Percentiles rank a stretch among this genome's conserved stretches.
Evolutionary conservation across 2,797 vertebrate genomes (phyloP).

Genomic region (Protosalanx chinensis): DNA sequence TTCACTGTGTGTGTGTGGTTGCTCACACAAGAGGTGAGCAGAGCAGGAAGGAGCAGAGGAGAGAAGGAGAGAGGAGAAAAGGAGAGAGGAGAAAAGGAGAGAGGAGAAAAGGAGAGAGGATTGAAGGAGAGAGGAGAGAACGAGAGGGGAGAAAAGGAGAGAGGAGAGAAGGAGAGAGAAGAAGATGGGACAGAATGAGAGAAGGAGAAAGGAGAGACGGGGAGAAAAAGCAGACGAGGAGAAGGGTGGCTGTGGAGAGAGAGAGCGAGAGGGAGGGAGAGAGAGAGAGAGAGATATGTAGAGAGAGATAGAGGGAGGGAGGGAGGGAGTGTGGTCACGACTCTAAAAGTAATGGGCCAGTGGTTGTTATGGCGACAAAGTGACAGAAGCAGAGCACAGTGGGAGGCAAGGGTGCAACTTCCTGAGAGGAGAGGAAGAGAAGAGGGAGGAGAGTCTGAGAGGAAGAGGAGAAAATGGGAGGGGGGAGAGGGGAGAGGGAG

Average conservation of each 20-base stretch:
- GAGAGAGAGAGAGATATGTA: not conserved
- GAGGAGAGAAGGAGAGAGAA: not conserved
- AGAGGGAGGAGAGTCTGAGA: slow-evolving; percentile 27
- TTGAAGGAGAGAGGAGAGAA: not conserved
- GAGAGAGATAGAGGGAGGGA: not conserved
- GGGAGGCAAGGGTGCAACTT: not conserved
- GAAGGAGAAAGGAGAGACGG: not conserved
- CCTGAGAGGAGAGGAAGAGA: not conserved
- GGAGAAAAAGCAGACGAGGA: not conserved
- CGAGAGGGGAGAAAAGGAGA: not conserved
- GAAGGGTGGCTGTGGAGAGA: not conserved
- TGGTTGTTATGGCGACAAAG: slow-evolving; percentile 5
- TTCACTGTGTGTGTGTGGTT: not conserved
- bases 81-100: slow-evolving; percentile 11
- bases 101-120: not conserved
- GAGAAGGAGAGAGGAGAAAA: too few relatives aligned
- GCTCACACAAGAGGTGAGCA: too few relatives aligned
- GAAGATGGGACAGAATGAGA: not conserved
- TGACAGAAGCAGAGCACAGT: not conserved
- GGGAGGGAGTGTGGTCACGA: not conserved
- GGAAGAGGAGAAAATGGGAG: slow-evolving; percentile 3
- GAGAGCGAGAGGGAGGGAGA: not conserved
- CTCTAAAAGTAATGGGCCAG: not conserved
- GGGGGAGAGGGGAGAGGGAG: not conserved
- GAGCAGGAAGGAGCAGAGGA: too few relatives aligned